Conservation (phyloP, 2,113 vertebrate genomes). For the Chaetops frenatus region DNA sequence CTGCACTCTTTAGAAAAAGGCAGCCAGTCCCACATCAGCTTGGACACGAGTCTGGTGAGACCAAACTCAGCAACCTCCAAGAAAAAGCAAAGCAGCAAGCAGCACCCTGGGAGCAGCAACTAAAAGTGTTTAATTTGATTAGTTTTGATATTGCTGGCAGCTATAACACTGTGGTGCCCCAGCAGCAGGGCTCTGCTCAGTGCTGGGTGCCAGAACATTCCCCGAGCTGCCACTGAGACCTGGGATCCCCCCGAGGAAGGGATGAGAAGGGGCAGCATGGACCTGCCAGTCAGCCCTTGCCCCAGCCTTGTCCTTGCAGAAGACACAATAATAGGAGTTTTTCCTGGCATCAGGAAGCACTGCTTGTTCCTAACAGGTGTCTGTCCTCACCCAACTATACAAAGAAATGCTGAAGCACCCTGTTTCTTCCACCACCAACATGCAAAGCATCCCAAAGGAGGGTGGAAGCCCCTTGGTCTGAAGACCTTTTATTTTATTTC, state of each 20-base stretch:
- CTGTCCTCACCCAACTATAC: fast-evolving
- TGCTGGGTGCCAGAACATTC: neutral
- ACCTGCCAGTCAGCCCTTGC: neutral
- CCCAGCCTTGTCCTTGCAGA: neutral
- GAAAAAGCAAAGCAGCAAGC: neutral
- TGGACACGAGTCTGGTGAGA: neutral
- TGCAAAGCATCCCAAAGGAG: neutral
- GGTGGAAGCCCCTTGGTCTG: neutral
- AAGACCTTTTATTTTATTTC: neutral
- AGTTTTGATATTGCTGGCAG: neutral
- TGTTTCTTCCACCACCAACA: neutral
- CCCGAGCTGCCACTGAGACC: fast-evolving
- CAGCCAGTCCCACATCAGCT: neutral
- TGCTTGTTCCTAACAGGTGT: neutral
- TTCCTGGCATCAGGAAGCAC: neutral
- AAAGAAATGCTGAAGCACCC: neutral
- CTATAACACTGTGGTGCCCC: neutral
- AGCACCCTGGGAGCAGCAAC: neutral
- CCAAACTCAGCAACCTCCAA: neutral
- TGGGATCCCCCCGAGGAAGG: neutral
- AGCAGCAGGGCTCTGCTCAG: neutral
- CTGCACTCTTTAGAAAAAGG: neutral
- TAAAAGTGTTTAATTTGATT: neutral
- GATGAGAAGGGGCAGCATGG: neutral
- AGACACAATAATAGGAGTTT: fast-evolving